These are phyloP conservation scores for Myathropa florea DNA, from an alignment of 2,888 invertebrate species.

Conservation along the genomic window DNA sequence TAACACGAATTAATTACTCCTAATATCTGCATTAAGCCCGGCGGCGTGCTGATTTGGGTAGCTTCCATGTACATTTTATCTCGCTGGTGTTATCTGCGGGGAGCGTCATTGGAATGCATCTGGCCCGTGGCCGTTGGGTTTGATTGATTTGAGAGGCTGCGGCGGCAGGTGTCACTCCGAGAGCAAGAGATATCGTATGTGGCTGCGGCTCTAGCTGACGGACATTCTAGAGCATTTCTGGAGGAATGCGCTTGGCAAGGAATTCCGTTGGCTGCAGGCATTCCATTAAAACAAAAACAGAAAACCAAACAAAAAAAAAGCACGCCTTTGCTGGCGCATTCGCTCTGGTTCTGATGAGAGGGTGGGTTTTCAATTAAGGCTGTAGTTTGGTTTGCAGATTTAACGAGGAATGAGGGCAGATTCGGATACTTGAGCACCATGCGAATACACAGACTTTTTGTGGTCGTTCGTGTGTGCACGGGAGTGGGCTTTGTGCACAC, in stretches of 20 bases:
- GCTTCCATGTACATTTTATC: conserved; percentile 20
- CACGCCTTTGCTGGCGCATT: neutral
- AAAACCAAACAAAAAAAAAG: neutral
- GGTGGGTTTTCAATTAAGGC: conserved; percentile 17
- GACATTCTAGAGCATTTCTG: neutral
- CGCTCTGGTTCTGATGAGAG: neutral
- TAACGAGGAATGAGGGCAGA: neutral
- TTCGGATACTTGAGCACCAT: neutral
- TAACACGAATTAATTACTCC: conserved; percentile 56
- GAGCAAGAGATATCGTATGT: too few species aligned
- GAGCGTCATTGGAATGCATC: conserved; percentile 8
- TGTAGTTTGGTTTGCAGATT: neutral
- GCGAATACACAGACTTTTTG: neutral
- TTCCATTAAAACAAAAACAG: neutral
- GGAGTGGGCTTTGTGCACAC: neutral
- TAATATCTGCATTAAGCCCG: neutral
- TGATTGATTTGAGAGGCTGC: conserved; percentile 6
- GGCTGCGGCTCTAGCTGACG: neutral
- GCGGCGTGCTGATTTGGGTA: neutral
- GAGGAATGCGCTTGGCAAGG: neutral
- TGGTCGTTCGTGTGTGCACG: neutral
- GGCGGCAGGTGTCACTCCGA: conserved; percentile 50
- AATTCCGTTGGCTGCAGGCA: neutral
- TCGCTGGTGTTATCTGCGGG: conserved; percentile 13
- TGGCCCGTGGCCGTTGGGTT: conserved; percentile 21